These are phyloP conservation scores for Invenusta paracnida DNA, from an alignment of 2,888 invertebrate species.

Conservation along the genomic window DNA sequence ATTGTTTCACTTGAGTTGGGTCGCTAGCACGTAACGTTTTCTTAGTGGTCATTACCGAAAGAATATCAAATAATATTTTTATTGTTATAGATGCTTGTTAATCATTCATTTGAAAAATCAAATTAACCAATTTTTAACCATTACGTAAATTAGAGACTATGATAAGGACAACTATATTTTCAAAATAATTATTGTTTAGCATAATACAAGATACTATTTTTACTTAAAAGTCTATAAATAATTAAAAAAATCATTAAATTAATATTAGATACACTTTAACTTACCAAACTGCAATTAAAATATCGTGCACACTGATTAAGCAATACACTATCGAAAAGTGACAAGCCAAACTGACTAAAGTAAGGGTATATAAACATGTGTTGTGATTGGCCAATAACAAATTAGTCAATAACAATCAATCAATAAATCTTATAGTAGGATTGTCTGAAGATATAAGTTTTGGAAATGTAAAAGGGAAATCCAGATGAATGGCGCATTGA, in stretches of 20 bases:
- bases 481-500: neutral
- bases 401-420: neutral
- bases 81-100: neutral
- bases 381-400: neutral
- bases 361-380: neutral
- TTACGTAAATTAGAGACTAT: neutral
- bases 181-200: neutral
- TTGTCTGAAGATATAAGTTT: neutral
- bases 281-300: neutral
- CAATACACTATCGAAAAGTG: neutral
- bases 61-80: neutral
- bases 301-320: neutral
- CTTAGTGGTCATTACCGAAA: neutral
- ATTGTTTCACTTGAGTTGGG: neutral
- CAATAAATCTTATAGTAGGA: neutral
- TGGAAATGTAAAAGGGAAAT: neutral
- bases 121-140: neutral
- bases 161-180: neutral
- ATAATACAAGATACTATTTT: neutral
- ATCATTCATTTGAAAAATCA: too few species aligned
- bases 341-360: neutral
- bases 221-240: neutral
- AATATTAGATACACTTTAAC: neutral
- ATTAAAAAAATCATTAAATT: neutral
- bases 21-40: neutral